These are phyloP conservation scores for Poecile atricapillus DNA, from an alignment of 2,113 vertebrate species.

Conservation along the genomic window DNA sequence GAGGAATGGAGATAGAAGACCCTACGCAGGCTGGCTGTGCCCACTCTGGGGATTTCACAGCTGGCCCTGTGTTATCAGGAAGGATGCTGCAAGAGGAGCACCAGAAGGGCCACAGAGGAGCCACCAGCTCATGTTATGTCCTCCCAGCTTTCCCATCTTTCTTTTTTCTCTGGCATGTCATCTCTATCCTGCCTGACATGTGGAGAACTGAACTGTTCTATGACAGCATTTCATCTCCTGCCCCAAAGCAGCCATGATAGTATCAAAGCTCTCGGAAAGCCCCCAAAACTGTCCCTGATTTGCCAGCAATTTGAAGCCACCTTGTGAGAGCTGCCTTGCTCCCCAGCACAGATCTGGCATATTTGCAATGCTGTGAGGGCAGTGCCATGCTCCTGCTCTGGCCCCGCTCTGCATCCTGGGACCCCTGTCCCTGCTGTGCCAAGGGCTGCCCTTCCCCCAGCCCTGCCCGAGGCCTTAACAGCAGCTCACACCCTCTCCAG, in stretches of 20 bases:
- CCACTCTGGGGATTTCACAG: background rate
- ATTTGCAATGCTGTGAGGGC: fast-evolving
- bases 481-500: background rate
- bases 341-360: background rate
- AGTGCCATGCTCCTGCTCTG: background rate
- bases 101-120: background rate
- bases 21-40: background rate
- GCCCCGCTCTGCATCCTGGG: background rate
- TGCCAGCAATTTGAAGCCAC: background rate
- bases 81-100: background rate
- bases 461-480: background rate
- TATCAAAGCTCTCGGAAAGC: background rate
- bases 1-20: background rate
- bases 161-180: background rate
- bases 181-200: background rate
- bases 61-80: background rate
- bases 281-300: background rate
- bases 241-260: background rate
- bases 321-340: fast-evolving
- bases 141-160: background rate
- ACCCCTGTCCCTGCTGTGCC: background rate
- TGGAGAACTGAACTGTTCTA: background rate
- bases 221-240: background rate
- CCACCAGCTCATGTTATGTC: background rate
- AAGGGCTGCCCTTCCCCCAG: background rate